Evolutionary conservation across 2,113 vertebrate species (phyloP).

Genomic region (Alouatta palliata): DNA sequence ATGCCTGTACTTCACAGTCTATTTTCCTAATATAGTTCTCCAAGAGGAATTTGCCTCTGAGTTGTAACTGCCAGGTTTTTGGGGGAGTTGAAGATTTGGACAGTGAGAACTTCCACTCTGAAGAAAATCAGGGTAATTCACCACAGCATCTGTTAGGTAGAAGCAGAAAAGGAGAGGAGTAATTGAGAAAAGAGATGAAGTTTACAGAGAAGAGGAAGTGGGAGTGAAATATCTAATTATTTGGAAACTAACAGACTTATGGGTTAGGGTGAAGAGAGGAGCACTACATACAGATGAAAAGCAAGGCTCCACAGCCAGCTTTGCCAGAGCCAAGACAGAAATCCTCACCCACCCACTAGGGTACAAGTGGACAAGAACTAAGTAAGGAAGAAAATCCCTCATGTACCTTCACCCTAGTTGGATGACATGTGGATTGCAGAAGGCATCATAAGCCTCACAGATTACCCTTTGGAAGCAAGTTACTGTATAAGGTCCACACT

Average conservation of each 20-base stretch:
- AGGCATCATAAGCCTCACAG: neutral
- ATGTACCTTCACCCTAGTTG: neutral
- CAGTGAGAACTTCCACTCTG: neutral
- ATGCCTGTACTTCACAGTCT: neutral
- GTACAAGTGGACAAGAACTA: neutral
- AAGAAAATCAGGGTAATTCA: neutral
- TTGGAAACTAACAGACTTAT: neutral
- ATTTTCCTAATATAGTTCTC: neutral
- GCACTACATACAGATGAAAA: neutral
- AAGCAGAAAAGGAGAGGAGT: neutral
- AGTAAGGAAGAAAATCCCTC: neutral
- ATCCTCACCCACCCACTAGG: neutral
- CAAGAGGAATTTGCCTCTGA: neutral
- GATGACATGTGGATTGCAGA: neutral
- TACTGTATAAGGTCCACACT: neutral
- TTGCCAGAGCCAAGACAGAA: neutral
- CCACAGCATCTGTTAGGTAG: rapidly evolving
- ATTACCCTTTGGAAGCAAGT: neutral
- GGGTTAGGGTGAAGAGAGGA: neutral
- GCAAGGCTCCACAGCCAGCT: neutral
- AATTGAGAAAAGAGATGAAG: neutral
- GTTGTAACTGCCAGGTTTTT: neutral
- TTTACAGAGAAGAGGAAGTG: neutral
- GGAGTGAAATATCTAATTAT: neutral
- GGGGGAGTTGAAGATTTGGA: too few species aligned